Percentiles rank a stretch among this genome's conserved stretches.
These are phyloP conservation scores for Idaea aversata DNA, from an alignment of 2,888 invertebrate genomes.

Conservation along the genomic window DNA sequence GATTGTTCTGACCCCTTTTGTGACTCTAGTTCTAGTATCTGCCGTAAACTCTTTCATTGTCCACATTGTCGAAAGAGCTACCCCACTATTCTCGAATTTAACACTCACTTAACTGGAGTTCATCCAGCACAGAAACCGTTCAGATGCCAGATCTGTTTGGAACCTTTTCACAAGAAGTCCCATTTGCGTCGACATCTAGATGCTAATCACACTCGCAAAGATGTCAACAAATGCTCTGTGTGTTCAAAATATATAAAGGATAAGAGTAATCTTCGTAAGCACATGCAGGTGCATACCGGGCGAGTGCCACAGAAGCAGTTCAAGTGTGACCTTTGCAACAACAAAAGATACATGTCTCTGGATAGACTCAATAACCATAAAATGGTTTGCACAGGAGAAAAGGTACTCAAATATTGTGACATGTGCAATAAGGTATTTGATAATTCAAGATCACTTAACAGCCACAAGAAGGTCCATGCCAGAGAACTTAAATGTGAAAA, in stretches of 20 bases:
- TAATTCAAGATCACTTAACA: conserved; percentile 76
- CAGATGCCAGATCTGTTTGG: conserved; percentile 77
- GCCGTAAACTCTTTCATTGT: conserved; percentile 76
- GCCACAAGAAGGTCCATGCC: conserved; percentile 78
- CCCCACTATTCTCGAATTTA: conserved; percentile 76
- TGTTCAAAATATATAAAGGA: conserved; percentile 80
- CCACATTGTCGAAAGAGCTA: conserved; percentile 79
- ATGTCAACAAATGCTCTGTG: conserved; percentile 78
- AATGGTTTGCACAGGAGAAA: conserved; percentile 76
- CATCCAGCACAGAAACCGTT: conserved; percentile 78
- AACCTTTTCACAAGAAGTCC: conserved; percentile 76
- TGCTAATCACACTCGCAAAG: conserved; percentile 73
- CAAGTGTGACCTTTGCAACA: conserved; percentile 78
- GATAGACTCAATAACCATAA: conserved; percentile 78
- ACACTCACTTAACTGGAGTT: conserved; percentile 75
- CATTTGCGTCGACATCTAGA: conserved; percentile 76
- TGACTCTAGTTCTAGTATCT: conserved; percentile 68
- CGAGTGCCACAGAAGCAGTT: conserved; percentile 77
- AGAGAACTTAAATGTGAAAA: conserved; percentile 76
- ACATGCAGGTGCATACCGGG: conserved; percentile 80
- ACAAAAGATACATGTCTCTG: conserved; percentile 77
- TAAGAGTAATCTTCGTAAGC: conserved; percentile 77
- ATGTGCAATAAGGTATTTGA: conserved; percentile 80
- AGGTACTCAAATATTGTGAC: conserved; percentile 75
- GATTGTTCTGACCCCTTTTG: conserved; percentile 79